A percentile compares a stretch with the other conserved stretches of the same genome.
These are phyloP conservation scores for Poeciliopsis retropinna DNA, from an alignment of 2,113 vertebrate species.

Conservation along the genomic window DNA sequence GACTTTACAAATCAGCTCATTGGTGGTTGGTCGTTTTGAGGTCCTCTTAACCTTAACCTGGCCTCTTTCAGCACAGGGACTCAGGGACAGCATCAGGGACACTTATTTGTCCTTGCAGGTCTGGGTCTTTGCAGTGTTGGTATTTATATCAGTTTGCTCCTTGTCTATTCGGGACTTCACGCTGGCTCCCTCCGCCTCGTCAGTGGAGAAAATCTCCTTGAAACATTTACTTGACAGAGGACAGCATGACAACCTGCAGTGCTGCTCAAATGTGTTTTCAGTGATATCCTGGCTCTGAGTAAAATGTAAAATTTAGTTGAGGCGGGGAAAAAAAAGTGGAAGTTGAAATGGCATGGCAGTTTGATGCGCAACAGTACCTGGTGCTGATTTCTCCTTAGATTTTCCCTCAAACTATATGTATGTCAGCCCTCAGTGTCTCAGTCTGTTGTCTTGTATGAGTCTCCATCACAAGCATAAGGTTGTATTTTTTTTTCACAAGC, in stretches of 20 bases:
- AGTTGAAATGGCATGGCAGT: slow-evolving; percentile 44
- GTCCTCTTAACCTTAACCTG: slow-evolving; percentile 69
- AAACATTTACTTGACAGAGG: slow-evolving; percentile 67
- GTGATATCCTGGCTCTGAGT: slow-evolving; percentile 34
- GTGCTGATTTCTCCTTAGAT: slow-evolving; percentile 59
- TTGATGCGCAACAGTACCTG: slow-evolving; percentile 59
- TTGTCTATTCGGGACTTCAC: slow-evolving; percentile 57
- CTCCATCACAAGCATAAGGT: slow-evolving; percentile 65
- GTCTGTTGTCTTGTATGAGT: slow-evolving; percentile 64
- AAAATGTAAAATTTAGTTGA: slow-evolving; percentile 43
- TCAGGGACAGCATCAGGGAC: slow-evolving; percentile 60
- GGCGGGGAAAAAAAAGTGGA: slow-evolving; percentile 21
- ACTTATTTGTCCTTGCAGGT: slow-evolving; percentile 74
- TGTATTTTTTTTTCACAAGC: slow-evolving; percentile 67
- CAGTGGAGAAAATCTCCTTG: slow-evolving; percentile 66
- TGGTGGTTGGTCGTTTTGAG: slow-evolving; percentile 34
- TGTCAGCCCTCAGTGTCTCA: slow-evolving; percentile 63
- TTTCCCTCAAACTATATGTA: slow-evolving; percentile 48
- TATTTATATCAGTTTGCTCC: slow-evolving; percentile 71
- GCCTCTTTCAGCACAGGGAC: slow-evolving; percentile 66
- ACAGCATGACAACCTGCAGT: slow-evolving; percentile 55
- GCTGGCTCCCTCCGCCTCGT: slow-evolving; percentile 54
- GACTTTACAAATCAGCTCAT: slow-evolving; percentile 54
- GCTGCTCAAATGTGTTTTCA: slow-evolving; percentile 45
- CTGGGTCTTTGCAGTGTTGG: slow-evolving; percentile 63